Evolutionary conservation across 37 sponge, comb jelly and placozoan genomes (phyloP).

Genomic region (Halichondria panicea): DNA sequence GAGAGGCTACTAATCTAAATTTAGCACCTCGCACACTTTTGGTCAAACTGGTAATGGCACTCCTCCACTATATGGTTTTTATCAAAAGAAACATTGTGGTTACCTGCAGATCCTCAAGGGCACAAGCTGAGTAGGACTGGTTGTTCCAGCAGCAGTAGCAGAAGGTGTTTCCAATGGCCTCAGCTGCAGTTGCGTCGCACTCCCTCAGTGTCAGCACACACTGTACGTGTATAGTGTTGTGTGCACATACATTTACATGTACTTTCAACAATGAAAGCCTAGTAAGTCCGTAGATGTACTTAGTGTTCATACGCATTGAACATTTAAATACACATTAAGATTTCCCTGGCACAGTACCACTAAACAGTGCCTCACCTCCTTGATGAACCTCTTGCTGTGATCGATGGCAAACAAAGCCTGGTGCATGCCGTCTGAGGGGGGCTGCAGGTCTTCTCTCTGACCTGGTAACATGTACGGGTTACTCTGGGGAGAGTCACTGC

Average conservation of each 20-base stretch:
- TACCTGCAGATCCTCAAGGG: slow-evolving; percentile 70
- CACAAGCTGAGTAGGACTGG: slow-evolving; percentile 72
- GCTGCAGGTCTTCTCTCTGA: slow-evolving; percentile 18
- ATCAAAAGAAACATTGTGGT: too few relatives aligned
- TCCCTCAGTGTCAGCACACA: slow-evolving; percentile 67
- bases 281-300: neutral
- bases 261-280: neutral
- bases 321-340: neutral
- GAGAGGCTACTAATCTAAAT: too few relatives aligned
- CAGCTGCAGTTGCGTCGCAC: slow-evolving; percentile 41
- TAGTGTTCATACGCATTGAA: neutral
- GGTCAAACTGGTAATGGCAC: too few relatives aligned
- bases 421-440: slow-evolving; percentile 49
- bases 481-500: neutral
- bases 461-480: slow-evolving; percentile 62
- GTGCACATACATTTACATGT: slow-evolving; percentile 8
- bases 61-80: too few relatives aligned
- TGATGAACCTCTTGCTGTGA: slow-evolving; percentile 52
- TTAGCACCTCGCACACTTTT: too few relatives aligned
- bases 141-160: slow-evolving; percentile 79
- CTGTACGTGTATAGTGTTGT: slow-evolving; percentile 34
- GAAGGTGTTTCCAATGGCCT: slow-evolving; percentile 55
- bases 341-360: neutral
- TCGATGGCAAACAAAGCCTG: slow-evolving; percentile 46
- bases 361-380: slow-evolving; percentile 32